Conservation (phyloP, 2,797 vertebrate species). For the Aphelocoma californica region DNA sequence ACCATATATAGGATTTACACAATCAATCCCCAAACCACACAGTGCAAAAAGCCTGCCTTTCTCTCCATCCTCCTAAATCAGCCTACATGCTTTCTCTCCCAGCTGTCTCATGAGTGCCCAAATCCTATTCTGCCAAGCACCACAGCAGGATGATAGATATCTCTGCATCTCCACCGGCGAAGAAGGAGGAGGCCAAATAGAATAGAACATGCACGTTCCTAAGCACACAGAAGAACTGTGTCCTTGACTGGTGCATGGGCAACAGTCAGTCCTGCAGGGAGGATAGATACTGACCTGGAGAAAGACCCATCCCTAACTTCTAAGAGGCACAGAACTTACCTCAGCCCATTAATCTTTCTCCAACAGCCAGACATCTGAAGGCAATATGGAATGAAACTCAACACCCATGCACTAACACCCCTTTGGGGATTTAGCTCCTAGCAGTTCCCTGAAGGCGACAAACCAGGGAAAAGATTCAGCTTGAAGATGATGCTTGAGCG, state of each 20-base stretch:
- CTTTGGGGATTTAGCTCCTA: background rate
- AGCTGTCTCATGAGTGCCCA: background rate
- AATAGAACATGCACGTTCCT: background rate
- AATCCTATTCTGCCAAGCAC: background rate
- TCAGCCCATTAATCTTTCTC: background rate
- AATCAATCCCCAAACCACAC: rapidly evolving
- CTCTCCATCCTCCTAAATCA: background rate
- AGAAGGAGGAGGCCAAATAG: background rate
- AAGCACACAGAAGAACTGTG: rapidly evolving
- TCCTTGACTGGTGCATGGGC: rapidly evolving
- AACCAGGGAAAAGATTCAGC: background rate
- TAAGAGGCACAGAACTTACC: background rate
- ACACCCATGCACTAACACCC: background rate
- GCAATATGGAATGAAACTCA: background rate
- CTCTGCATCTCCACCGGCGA: background rate
- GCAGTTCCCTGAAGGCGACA: background rate
- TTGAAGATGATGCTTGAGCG: background rate
- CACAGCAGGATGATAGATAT: background rate
- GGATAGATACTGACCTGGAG: background rate
- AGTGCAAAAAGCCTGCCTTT: background rate
- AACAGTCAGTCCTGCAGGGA: background rate
- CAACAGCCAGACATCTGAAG: background rate
- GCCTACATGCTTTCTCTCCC: background rate
- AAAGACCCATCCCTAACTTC: background rate
- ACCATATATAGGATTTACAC: background rate